Evolutionary conservation across 1,140 invertebrate genomes (phyloP), one percentile per base, ranked within the genome.

Genomic region (Hormaphis cornu): DNA sequence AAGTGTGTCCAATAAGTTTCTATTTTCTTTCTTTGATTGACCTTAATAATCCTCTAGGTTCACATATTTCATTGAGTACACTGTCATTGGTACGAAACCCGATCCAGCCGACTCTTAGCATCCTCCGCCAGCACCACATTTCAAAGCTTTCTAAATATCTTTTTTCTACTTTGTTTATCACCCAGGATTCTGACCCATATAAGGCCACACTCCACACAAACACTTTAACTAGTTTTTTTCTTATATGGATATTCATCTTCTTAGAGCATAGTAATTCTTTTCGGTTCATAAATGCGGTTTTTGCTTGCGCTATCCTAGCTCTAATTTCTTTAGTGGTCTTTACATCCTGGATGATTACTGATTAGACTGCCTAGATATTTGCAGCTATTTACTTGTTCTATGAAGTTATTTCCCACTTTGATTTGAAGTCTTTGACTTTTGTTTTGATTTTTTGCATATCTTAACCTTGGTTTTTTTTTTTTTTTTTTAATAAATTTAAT

Each of bases 181-280:
- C 74, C 73, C 72, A 76, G 7, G 74, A 70, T 44, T 75, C 74
- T 16, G n/a, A 6, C 9, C 61, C 61, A 66, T 66, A 66, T 66
- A 66, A 33, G 9, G 20, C 22, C 3, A 66, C 42, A 66, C 61
- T 66, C 61, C 61, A 66, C 24, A 66, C 61, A 66, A 20, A 66
- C 4, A 40, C 28, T 42, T 66, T 37, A 7, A 46, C 10, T 2
- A 66, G 18, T 3, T 18, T 46, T 28, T 46, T 66, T 46, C 61
- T 66, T n/a, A 44, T 20, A 7, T 46, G 22, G 5, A 66, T 7
- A 22, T 46, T n/a, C 24, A 66, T 44, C 24, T 22, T 66, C 14
- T 14, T 20, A 2, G 61, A 46, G 6, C 6, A 8, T 8, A 46
- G 18, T n/a, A 46, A 46, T n/a, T 16, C 18, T 46, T 46, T 46